Percentiles rank a stretch among this genome's conserved stretches.
These are phyloP conservation scores for Dioctria rufipes DNA, from an alignment of 2,888 invertebrate genomes.

Conservation along the genomic window DNA sequence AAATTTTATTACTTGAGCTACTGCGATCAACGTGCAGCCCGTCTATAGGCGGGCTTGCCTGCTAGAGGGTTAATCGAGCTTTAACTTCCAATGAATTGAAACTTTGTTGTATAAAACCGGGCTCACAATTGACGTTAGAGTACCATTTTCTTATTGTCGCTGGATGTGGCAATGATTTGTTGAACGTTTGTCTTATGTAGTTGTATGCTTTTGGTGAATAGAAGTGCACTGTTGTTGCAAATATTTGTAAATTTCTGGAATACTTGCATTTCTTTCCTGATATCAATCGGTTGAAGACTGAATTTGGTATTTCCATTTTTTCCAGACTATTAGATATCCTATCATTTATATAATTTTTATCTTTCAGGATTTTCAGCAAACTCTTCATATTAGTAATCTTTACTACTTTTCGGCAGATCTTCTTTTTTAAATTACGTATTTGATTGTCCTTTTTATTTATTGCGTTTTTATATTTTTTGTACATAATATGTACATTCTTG, in stretches of 20 bases:
- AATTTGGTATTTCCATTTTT: neutral
- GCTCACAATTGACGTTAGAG: neutral
- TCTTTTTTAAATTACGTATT: neutral
- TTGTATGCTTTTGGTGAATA: neutral
- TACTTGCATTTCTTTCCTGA: neutral
- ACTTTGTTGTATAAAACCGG: neutral
- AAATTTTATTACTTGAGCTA: no score
- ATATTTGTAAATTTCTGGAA: neutral
- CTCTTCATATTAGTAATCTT: neutral
- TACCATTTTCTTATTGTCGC: neutral
- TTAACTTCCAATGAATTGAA: neutral
- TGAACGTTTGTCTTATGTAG: neutral
- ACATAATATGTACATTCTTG: neutral
- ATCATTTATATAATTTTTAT: neutral
- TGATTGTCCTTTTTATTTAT: neutral
- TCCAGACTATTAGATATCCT: neutral
- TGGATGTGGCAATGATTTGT: neutral
- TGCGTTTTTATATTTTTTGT: neutral
- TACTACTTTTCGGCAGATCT: neutral
- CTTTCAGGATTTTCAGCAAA: neutral
- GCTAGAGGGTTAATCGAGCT: neutral
- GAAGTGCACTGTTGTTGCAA: neutral
- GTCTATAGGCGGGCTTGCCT: no score
- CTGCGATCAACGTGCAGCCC: no score
- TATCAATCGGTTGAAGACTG: neutral